These are phyloP conservation scores for Carcinoscorpius rotundicauda DNA, from an alignment of 1,140 invertebrate genomes.

Conservation along the genomic window DNA sequence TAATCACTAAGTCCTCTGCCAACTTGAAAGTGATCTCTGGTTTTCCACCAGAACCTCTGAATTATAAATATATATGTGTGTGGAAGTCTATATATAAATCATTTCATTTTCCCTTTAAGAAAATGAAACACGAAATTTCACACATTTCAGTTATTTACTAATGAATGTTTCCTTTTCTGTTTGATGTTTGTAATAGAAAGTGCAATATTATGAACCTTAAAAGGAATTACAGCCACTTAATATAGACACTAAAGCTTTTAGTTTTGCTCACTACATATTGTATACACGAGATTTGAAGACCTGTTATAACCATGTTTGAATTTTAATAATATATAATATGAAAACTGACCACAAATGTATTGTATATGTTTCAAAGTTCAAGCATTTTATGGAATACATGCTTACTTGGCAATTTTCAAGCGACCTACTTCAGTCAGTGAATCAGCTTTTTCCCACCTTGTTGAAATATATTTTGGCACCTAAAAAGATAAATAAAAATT, in stretches of 20 bases:
- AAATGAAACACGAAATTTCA: slow-evolving; percentile 7
- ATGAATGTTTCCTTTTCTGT: no score
- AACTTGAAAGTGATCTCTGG: slow-evolving; percentile 55
- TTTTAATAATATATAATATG: no score
- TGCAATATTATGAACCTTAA: no score
- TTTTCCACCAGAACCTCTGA: slow-evolving; percentile 41
- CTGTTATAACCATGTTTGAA: no score
- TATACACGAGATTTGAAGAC: no score
- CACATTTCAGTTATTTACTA: background rate
- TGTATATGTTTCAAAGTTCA: no score
- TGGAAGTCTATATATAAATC: background rate
- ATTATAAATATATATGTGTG: background rate
- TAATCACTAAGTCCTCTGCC: slow-evolving; percentile 53
- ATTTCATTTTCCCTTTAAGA: slow-evolving; percentile 1
- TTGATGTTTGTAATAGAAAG: no score
- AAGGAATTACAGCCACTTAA: no score
- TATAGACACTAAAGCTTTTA: no score
- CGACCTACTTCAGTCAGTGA: slow-evolving; percentile 64
- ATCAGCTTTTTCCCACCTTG: slow-evolving; percentile 72
- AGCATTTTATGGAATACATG: slow-evolving; percentile 7
- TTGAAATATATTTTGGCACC: slow-evolving; percentile 85
- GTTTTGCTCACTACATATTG: no score
- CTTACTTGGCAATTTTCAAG: slow-evolving; percentile 56
- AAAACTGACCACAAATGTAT: no score
- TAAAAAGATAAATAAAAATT: slow-evolving; percentile 26